phyloP scores from a whole-genome alignment of 2,113 vertebrate species.

The Malurus melanocephalus region DNA sequence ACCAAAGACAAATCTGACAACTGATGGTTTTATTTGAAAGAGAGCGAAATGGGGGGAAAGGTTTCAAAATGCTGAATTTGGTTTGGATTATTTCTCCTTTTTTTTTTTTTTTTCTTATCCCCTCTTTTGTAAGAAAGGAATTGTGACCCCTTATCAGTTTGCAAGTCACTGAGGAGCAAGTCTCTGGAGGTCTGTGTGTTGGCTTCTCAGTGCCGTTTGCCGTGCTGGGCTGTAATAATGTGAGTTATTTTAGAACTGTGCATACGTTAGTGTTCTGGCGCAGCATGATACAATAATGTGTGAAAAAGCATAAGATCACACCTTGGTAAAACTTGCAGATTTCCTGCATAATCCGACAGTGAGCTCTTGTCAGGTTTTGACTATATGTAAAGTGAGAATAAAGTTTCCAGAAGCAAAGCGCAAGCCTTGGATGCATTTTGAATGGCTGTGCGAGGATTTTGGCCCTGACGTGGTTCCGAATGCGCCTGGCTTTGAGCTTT shows the following conservation, averaged over 20 bases:
- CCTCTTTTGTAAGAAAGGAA: background rate
- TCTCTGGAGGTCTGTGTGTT: constrained; percentile 25
- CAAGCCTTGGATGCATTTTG: constrained; percentile 43
- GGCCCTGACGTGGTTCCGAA: background rate
- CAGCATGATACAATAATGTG: constrained; percentile 74
- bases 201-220: constrained; percentile 37
- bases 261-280: constrained; percentile 75
- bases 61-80: background rate
- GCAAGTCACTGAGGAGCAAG: background rate
- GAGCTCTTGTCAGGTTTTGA: constrained; percentile 72
- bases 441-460: constrained; percentile 25
- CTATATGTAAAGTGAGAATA: constrained; percentile 63
- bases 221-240: constrained; percentile 61
- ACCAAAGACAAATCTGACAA: constrained; percentile 53
- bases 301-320: constrained; percentile 75
- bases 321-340: constrained; percentile 78
- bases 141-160: constrained; percentile 14
- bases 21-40: constrained; percentile 22
- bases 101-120: too few relatives aligned
- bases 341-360: constrained; percentile 74
- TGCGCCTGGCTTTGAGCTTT: background rate
- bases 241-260: constrained; percentile 75
- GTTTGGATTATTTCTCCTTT: background rate
- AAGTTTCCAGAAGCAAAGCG: constrained; percentile 60
- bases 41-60: background rate